A percentile compares a stretch with the other conserved stretches of the same genome.
Conservation (phyloP, 2,888 invertebrate genomes). For the Drosophila putrida region DNA sequence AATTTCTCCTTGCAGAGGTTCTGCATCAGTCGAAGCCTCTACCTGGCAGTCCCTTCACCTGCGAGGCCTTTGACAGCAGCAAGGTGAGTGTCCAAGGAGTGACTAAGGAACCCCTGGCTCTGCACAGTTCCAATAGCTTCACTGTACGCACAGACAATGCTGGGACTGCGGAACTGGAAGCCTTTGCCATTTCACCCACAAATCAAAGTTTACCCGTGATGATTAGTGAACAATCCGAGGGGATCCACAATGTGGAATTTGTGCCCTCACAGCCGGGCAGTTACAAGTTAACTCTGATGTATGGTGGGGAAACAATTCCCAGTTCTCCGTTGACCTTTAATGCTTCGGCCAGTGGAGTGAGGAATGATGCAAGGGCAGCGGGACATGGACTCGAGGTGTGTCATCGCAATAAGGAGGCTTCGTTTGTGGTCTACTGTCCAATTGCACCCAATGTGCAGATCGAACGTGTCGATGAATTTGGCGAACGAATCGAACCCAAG, state of each 20-base stretch:
- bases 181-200: constrained; percentile 94
- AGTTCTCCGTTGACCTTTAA: constrained; percentile 87
- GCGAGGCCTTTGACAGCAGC: constrained; percentile 95
- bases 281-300: constrained; percentile 89
- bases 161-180: constrained; percentile 94
- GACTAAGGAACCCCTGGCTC: constrained; percentile 91
- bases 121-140: constrained; percentile 93
- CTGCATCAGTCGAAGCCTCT: constrained; percentile 95
- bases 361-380: constrained; percentile 87
- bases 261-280: constrained; percentile 92
- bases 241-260: constrained; percentile 91
- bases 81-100: constrained; percentile 92
- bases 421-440: constrained; percentile 88
- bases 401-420: constrained; percentile 90
- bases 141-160: constrained; percentile 93
- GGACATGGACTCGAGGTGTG: constrained; percentile 90
- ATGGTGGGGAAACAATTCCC: constrained; percentile 88
- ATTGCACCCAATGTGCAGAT: constrained; percentile 89
- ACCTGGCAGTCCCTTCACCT: constrained; percentile 96
- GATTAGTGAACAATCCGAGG: constrained; percentile 90
- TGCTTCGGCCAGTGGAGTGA: constrained; percentile 87
- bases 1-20: constrained; percentile 89
- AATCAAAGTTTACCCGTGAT: constrained; percentile 94
- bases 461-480: constrained; percentile 84
- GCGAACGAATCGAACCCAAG: constrained; percentile 85